Evolutionary conservation across 30 jellyfish, hydroid and myxozoan species (phyloP).

Genomic region (Pseudorhiza aurosa): DNA sequence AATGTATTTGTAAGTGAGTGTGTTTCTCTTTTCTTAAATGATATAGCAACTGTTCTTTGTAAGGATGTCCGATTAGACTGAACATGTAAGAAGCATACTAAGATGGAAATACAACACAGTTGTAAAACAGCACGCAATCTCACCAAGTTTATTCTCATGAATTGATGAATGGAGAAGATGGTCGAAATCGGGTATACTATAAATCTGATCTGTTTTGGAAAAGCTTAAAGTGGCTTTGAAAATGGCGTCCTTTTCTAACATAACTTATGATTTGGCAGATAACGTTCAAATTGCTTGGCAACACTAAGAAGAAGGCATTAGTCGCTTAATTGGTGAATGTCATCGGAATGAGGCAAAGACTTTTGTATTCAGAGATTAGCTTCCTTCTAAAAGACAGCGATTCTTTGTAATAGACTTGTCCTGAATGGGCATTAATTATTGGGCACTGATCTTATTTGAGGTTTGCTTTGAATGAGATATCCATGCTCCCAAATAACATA

Average conservation of each 20-base stretch:
- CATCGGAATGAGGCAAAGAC: neutral
- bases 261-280: neutral
- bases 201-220: neutral
- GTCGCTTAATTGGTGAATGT: neutral
- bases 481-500: neutral
- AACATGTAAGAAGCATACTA: no score
- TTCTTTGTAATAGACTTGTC: neutral
- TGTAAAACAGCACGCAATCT: no score
- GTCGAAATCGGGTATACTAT: neutral
- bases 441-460: neutral
- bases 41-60: no score
- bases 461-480: neutral
- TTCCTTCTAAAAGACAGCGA: neutral
- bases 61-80: no score
- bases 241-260: no score
- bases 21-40: no score
- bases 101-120: no score
- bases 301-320: neutral
- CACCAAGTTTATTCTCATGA: neutral
- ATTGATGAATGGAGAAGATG: neutral
- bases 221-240: no score
- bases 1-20: no score
- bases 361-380: neutral
- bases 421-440: neutral
- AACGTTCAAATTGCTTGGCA: slow-evolving; percentile 5